Base-by-base conservation (phyloP, 2,113 vertebrate genomes). In the Xyliphius kryptos region DNA sequence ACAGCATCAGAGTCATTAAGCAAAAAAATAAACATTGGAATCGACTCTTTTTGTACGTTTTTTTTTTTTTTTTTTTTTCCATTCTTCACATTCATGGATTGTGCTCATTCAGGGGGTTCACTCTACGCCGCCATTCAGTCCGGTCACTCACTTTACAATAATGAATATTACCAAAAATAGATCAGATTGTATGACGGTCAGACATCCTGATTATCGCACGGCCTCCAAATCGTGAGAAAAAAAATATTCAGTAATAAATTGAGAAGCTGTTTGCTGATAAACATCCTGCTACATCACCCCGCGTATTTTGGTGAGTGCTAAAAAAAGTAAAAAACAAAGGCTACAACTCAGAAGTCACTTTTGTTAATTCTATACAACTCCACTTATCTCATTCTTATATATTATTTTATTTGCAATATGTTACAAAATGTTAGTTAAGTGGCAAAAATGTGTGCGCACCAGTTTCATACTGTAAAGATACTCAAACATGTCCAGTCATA, bases 31-130 rank as follows among this genome's bases (percentile, higher is more conserved):
- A 69, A 68, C 53, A 38, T 57, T 21, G 58, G 62, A 57, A 67
- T 68, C 37, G 9, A 36, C 14, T 40, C 46, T 49, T 64, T 53
- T 38, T 47, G 32, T 19, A 37, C 5, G 26, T 38, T 40, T 15
- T 81, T 32, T 32, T 32, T 32, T 32, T 32, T 1, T 32, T 32
- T 32, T 32, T n/a, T n/a, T n/a, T n/a, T n/a, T n/a, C n/a, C n/a
- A n/a, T n/a, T n/a, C n/a, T n/a, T 81, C 81, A 82, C 80, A 82
- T 86, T 86, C 72, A 74, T 65, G 78, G 82, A 80, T 78, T 77
- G 71, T 32, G 4, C 26, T n/a, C n/a, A n/a, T n/a, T n/a, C n/a
- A n/a, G 7, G 26, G 26, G 26, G 26, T 3, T 32, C 26, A 6
- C 26, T 32, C 26, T 6, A 32, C 26, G 26, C 26, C 26, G 26